Evolutionary conservation across 2,888 invertebrate genomes (phyloP), one percentile per base, ranked within the genome.

Genomic region (Drosophila nr. perissopoda): DNA sequence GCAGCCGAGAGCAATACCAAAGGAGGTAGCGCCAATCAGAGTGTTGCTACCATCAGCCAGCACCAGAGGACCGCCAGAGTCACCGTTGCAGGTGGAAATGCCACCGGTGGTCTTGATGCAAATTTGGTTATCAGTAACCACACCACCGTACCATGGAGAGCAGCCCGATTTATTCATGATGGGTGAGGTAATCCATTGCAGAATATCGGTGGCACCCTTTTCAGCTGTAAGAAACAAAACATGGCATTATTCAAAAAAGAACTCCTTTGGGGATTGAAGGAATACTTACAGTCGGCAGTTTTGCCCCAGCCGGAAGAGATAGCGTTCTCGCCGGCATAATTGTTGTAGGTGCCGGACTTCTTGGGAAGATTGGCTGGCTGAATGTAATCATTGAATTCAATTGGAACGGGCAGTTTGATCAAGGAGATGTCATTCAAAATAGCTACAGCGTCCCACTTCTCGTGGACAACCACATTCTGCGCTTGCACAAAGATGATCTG

Each of bases 391-490:
- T 92, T 93, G 51, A 93, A 83, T 27, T 79, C 78, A 33, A 94
- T 92, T 11, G 90, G 64, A 42, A 86, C 68, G 11, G 93, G 92
- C 69, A 94, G 79, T 56, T 90, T 91, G 40, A 94, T 89, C n/a
- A 94, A 65, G 5, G 94, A 94, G 60, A 94, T 92, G 69, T 94
- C 94, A 74, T 94, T 93, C 13, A 70, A 61, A 13, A 93, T 79
- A 18, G 85, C 88, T 2, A 72, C 36, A 0, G 91, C 25, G 29
- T 91, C 79, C 92, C 93, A 93, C 0, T 87, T 34, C 65, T 93
- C 92, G 76, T 94, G 94, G 6, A 93, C 91, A 38, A 91, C 83
- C 10, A 92, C 81, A 52, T 88, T 64, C 31, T 64, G 70, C 0
- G 57, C 70, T 31, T 75, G 58, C 2, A 90, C 84, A 49, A 81